Evolutionary conservation across 2,113 vertebrate genomes (phyloP).

Genomic region (Nannospalax galili): DNA sequence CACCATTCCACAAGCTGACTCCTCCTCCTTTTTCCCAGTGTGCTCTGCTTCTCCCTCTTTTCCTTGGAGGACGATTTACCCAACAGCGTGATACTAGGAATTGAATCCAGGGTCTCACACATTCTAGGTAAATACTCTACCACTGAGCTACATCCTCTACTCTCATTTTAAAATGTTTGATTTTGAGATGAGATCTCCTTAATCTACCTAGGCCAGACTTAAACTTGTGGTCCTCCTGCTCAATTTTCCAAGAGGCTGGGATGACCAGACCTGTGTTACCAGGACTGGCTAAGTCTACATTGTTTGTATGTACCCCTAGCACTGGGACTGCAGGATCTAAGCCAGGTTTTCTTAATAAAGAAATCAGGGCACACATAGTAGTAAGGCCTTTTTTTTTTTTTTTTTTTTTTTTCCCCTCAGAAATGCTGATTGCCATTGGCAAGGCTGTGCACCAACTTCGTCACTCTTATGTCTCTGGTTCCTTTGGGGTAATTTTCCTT

Average conservation of each 20-base stretch:
- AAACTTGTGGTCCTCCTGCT: neutral
- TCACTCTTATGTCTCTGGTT: neutral
- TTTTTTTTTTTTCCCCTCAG: neutral
- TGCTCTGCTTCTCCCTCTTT: too few species aligned
- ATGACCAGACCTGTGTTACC: neutral
- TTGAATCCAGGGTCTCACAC: neutral
- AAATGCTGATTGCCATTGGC: neutral
- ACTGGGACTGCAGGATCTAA: neutral
- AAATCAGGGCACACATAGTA: neutral
- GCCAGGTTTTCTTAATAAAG: slow-evolving; percentile 44
- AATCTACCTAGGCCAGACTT: neutral
- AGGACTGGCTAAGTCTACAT: too few species aligned
- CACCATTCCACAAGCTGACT: too few species aligned
- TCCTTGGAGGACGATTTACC: too few species aligned
- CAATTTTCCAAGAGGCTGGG: neutral
- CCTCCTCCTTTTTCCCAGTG: too few species aligned
- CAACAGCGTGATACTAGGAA: neutral
- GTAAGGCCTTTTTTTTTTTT: neutral
- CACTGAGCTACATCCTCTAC: too few species aligned
- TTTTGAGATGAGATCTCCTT: neutral
- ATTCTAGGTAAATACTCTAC: neutral
- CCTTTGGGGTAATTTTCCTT: neutral
- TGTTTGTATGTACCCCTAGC: neutral
- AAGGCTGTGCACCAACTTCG: neutral
- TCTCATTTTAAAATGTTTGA: neutral